Evolutionary conservation across 2,888 invertebrate species (phyloP).

Genomic region (Harpagoxenus sublaevis): DNA sequence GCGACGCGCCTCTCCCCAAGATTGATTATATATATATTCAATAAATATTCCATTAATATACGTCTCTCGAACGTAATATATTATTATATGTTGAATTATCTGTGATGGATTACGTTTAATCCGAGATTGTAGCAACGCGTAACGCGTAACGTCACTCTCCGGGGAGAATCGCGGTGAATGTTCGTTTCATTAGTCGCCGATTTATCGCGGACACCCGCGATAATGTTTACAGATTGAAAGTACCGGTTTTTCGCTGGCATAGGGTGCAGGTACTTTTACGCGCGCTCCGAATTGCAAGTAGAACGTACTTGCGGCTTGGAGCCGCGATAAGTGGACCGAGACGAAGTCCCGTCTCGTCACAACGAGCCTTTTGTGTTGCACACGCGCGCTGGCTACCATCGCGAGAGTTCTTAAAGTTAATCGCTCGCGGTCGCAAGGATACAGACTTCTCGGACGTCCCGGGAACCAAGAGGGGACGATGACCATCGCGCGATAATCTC

Average conservation of each 20-base stretch:
- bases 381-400: conserved; percentile 18
- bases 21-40: conserved; percentile 17
- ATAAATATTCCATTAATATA: conserved; percentile 34
- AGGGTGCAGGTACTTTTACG: conserved; percentile 41
- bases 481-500: not conserved
- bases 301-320: conserved; percentile 71
- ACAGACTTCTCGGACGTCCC: not conserved
- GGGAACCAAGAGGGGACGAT: not conserved
- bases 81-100: conserved; percentile 1
- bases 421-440: conserved; percentile 27
- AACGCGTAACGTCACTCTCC: not conserved
- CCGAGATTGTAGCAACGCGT: not conserved
- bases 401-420: conserved; percentile 47
- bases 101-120: not conserved
- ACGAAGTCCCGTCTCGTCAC: conserved; percentile 76
- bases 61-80: conserved; percentile 2
- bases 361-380: conserved; percentile 71
- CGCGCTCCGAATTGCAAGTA: conserved; percentile 74
- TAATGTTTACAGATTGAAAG: conserved; percentile 1
- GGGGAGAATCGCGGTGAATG: not conserved
- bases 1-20: not conserved
- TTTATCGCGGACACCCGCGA: not conserved
- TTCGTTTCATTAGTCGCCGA: not conserved
- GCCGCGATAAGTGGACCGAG: conserved; percentile 81
- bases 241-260: conserved; percentile 52